Evolutionary conservation across 2,888 invertebrate genomes (phyloP), one percentile per base, ranked within the genome.

Genomic region (Pyrochroa serraticornis): DNA sequence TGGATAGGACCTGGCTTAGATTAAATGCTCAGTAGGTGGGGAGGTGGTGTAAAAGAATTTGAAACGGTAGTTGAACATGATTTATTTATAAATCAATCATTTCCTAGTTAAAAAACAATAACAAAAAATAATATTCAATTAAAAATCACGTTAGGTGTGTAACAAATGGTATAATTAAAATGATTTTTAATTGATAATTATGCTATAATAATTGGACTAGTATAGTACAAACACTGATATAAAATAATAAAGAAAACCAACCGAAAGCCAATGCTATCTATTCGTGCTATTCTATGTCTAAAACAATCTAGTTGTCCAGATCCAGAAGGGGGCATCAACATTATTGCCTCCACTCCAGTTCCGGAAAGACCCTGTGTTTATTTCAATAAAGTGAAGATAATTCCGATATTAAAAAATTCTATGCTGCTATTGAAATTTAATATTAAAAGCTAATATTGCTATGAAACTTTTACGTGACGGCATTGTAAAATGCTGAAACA

Each of bases 201-300:
- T 48, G 39, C n/a, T 50, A 62, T 57, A 60, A 63, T 56, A 55
- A 72, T 67, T 71, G 73, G 75, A 75, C 75, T 75, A 75, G 75
- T 67, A 73, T 70, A 71, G 63, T 67, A 71, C 73, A 74, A 74
- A 75, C 75, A 75, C 72, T 73, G 72, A 72, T 65, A 64, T 60
- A 59, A 60, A 49, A 49, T 41, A 39, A 53, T 8, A 39, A 34
- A 31, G 43, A 48, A 33, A 31, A 33, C 34, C 39, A 44, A 50
- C 9, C 10, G 6, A 44, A 39, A 35, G 22, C 22, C 34, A 46
- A 31, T 34, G 37, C 53, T 5, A 32, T 31, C 38, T 41, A 9
- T 34, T 7, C 36, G 42, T 48, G 54, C 47, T 48, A 48, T 43
- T 48, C 54, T 47, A 46, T 41, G 47, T 46, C 46, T 53, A 48